Base-by-base conservation (phyloP, 2,888 invertebrate species). In the Drosophila subsilvestris region DNA sequence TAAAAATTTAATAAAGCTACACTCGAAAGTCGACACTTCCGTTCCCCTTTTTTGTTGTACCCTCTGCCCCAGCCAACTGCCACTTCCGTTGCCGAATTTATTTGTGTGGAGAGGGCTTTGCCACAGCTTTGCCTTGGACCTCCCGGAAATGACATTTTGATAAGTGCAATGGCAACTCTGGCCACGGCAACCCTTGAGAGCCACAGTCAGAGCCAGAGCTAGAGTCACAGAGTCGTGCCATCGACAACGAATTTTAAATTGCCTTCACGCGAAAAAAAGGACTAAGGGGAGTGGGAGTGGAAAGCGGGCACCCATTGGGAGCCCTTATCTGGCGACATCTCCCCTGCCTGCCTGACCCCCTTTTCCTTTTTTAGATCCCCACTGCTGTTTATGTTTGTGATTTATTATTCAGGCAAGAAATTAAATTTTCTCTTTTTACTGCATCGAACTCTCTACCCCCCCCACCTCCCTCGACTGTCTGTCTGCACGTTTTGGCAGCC, bases 331-430 rank as follows among this genome's bases (percentile, higher is more conserved):
- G 86, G 86, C 79, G 80, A 86, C 86, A 85, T 82, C 76, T 71
- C 48, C 47, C 43, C 29, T 5, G 32, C 47, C 37, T 29, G 25
- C 54, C 32, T 76, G 69, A 63, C 54, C 60, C 49, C 37, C 22
- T 22, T 1, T 32, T 32, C 32, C 3, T 25, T 4, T 29, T 29
- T 29, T 29, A 12, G 29, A 10, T 10, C 68, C 54, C 57, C 62
- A 42, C 29, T 62, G 80, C 80, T 77, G 76, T 80, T 80, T 83
- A 78, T 86, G 74, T 84, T 81, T 89, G 82, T 89, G 89, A 89
- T 89, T 89, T 89, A 89, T 88, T 89, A 89, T 89, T 86, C 86
- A 77, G 77, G 89, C 75, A 80, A 85, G 86, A 89, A 89, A 89
- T 89, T 89, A 90, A 90, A 90, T 90, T 89, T 85, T 79, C 80